Percentiles rank a stretch among this genome's conserved stretches.
Evolutionary conservation across 2,888 invertebrate genomes (phyloP).

Genomic region (Acanthoscelides obtectus): DNA sequence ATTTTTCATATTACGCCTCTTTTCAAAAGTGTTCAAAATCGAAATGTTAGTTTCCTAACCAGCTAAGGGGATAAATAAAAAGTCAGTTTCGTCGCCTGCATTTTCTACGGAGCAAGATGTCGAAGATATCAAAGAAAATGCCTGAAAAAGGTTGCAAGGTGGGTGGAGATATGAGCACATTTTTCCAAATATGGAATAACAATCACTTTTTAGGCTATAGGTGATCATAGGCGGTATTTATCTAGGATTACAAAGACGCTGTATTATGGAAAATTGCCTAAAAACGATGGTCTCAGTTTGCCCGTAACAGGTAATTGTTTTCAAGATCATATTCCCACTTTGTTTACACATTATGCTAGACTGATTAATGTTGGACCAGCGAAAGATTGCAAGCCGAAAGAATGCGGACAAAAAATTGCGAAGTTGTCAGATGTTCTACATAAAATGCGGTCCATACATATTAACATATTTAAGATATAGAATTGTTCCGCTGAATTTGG

Average conservation of each 20-base stretch:
- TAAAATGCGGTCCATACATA: too few species aligned
- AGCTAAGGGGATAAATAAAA: neutral
- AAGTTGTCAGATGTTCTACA: too few species aligned
- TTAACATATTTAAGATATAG: too few species aligned
- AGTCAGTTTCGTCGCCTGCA: neutral
- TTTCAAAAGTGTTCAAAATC: neutral
- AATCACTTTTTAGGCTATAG: conserved; percentile 52
- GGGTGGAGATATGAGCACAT: conserved; percentile 4
- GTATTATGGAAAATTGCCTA: conserved; percentile 80
- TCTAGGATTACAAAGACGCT: conserved; percentile 81
- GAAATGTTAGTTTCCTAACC: neutral
- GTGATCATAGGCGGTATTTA: conserved; percentile 72
- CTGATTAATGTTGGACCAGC: too few species aligned
- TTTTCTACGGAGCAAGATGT: conserved; percentile 25
- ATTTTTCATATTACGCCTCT: neutral
- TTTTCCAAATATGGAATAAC: neutral
- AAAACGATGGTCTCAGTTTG: conserved; percentile 66
- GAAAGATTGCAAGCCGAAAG: too few species aligned
- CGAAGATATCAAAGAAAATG: conserved; percentile 34
- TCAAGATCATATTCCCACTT: conserved; percentile 1
- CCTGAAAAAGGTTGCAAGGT: conserved; percentile 34
- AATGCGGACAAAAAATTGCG: too few species aligned
- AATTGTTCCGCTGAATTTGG: too few species aligned
- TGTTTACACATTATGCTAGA: too few species aligned
- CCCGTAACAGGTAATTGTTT: conserved; percentile 67